A percentile compares a stretch with the other conserved stretches of the same genome.
Evolutionary conservation across 1,140 invertebrate species (phyloP).

Genomic region (Solenopsis fugax): DNA sequence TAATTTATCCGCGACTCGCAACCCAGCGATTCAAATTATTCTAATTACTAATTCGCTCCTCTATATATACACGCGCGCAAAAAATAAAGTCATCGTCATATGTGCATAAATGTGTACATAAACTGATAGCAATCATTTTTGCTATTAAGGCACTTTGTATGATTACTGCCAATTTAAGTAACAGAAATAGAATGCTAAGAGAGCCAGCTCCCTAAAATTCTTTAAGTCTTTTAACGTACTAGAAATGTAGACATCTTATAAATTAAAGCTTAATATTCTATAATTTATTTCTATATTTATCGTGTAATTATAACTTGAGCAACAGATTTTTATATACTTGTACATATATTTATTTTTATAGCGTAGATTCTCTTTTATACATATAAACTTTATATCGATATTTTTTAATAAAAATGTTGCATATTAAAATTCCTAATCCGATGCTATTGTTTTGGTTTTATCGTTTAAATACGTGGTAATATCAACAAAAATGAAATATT

Average conservation of each 20-base stretch:
- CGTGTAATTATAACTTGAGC: no score
- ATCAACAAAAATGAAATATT: background rate
- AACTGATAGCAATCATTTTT: slow-evolving; percentile 17
- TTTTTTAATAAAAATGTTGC: background rate
- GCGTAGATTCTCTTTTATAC: background rate
- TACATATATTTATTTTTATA: no score
- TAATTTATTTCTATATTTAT: background rate
- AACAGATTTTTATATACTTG: background rate
- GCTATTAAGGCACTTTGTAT: background rate
- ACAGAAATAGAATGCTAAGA: background rate
- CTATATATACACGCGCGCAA: background rate
- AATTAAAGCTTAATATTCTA: background rate
- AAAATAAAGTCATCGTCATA: background rate
- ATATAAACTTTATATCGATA: background rate
- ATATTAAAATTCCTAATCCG: background rate
- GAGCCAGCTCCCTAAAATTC: background rate
- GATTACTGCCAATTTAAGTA: background rate
- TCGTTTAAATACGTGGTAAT: background rate
- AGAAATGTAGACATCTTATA: background rate
- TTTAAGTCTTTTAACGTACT: background rate
- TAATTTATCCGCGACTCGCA: slow-evolving; percentile 32
- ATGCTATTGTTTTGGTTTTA: background rate
- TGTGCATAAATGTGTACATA: background rate
- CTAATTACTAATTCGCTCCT: background rate
- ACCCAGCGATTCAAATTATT: slow-evolving; percentile 27